phyloP scores from a whole-genome alignment of 2,113 vertebrate genomes.

The Manacus vitellinus region DNA sequence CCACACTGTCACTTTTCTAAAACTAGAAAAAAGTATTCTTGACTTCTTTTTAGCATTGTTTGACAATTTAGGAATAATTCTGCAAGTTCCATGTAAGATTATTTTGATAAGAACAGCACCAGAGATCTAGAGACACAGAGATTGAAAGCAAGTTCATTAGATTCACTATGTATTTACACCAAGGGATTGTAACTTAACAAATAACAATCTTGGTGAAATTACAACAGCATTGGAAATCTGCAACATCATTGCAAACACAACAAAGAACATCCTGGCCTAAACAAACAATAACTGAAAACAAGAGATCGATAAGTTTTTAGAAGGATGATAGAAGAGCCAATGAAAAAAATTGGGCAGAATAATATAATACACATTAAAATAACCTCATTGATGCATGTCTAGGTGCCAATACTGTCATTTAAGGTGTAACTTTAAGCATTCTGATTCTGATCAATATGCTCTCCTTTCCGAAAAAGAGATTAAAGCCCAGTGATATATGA shows the following conservation, averaged over 20 bases:
- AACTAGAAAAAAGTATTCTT: not conserved
- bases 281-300: not conserved
- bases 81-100: not conserved
- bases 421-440: slow-evolving; percentile 31
- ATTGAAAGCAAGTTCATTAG: not conserved
- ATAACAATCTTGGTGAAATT: not conserved
- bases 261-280: not conserved
- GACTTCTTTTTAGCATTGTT: not conserved
- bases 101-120: not conserved
- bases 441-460: slow-evolving; percentile 53
- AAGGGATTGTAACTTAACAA: not conserved
- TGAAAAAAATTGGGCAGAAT: slow-evolving; percentile 38
- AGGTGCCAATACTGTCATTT: slow-evolving; percentile 45
- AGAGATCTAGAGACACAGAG: not conserved
- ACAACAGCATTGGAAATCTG: not conserved
- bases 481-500: slow-evolving; percentile 35
- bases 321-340: slow-evolving; percentile 25
- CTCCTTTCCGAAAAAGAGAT: slow-evolving; percentile 41
- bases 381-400: slow-evolving; percentile 23
- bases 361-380: slow-evolving; percentile 7
- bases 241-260: not conserved
- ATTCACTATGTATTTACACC: not conserved
- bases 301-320: not conserved
- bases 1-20: not conserved
- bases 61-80: not conserved